These are phyloP conservation scores for Aplysina aerophoba DNA, from an alignment of 37 sponge, comb jelly and placozoan species.

Conservation along the genomic window DNA sequence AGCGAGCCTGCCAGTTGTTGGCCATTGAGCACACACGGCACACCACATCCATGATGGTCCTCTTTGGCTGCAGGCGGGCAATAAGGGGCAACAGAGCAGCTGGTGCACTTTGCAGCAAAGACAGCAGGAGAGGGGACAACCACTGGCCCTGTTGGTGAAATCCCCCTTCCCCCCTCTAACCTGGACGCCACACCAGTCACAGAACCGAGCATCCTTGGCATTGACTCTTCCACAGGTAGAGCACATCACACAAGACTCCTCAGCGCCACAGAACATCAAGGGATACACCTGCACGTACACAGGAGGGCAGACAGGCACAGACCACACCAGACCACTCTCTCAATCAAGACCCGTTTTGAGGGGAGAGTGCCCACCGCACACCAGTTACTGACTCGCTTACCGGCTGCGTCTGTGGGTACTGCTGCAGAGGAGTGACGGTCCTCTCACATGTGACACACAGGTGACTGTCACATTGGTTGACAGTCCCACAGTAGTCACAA, in stretches of 20 bases:
- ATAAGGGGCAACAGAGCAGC: no score
- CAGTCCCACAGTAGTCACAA: constrained; percentile 75
- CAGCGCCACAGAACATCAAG: neutral
- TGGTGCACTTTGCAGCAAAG: neutral
- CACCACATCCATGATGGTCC: constrained; percentile 37
- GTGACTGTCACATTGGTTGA: constrained; percentile 46
- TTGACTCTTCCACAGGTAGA: constrained; percentile 76
- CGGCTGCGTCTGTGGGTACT: neutral
- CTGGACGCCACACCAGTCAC: constrained; percentile 88
- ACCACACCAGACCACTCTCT: no score
- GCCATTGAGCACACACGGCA: constrained; percentile 48
- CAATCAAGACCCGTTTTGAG: no score
- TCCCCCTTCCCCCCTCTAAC: constrained; percentile 32
- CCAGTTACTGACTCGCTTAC: neutral
- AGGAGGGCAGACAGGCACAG: constrained; percentile 14
- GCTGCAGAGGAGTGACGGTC: neutral
- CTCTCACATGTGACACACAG: constrained; percentile 83
- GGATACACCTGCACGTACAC: constrained; percentile 35
- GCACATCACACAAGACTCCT: constrained; percentile 66
- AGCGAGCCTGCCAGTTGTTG: constrained; percentile 57
- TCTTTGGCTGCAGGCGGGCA: constrained; percentile 61
- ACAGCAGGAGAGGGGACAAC: no score
- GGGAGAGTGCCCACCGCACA: no score
- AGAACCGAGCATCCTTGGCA: constrained; percentile 82
- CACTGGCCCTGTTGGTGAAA: no score